phyloP scores from a whole-genome alignment of 1,140 invertebrate species.

The Leucophenga varia region DNA sequence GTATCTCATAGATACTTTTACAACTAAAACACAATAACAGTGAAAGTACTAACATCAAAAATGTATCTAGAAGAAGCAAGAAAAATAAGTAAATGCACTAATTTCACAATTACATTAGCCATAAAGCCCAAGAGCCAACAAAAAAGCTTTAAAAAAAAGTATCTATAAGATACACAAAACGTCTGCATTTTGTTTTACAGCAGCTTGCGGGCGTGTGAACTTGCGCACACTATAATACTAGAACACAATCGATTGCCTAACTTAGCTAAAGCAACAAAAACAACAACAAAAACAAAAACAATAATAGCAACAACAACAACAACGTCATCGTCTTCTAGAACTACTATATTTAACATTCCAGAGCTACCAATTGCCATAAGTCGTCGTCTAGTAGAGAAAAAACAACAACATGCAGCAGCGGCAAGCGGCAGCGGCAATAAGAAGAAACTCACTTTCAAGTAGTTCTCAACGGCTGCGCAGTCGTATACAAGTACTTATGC shows the following conservation, averaged over 20 bases:
- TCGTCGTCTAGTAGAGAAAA: conserved; percentile 19
- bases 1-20: too few relatives aligned
- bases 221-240: too few relatives aligned
- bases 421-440: conserved; percentile 3
- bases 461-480: too few relatives aligned
- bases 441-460: conserved; percentile 39
- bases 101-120: too few relatives aligned
- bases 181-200: conserved; percentile 6
- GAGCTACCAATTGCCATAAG: too few relatives aligned
- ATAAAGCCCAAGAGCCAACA: too few relatives aligned
- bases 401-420: conserved; percentile 1
- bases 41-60: background rate
- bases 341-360: conserved; percentile 16
- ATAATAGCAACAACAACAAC: too few relatives aligned
- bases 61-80: too few relatives aligned
- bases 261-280: background rate
- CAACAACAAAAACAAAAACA: conserved; percentile 3
- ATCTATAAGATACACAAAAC: conserved; percentile 21
- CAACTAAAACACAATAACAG: too few relatives aligned
- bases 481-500: too few relatives aligned
- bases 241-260: background rate
- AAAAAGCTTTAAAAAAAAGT: too few relatives aligned
- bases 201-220: conserved; percentile 42
- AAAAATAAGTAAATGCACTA: background rate
- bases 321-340: too few relatives aligned